Evolutionary conservation across 2,797 vertebrate species (phyloP), one percentile per base, ranked within the genome.

Genomic region (Valencia hispanica): DNA sequence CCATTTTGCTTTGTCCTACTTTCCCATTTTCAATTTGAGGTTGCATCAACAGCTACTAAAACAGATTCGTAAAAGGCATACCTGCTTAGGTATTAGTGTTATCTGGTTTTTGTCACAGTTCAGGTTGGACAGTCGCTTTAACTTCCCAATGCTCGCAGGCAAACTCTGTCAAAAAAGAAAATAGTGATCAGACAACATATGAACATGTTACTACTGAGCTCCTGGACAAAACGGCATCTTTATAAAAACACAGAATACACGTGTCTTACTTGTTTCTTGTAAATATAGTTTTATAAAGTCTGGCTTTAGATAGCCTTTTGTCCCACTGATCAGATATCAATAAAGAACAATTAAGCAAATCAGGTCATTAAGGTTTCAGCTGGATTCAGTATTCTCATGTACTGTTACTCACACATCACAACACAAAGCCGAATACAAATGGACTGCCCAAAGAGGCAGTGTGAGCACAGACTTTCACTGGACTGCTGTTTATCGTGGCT

Each of bases 91-190:
- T 93, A 99, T 95, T 78, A 95, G 96, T 27, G 93, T 88, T 90
- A 99, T 93, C 89, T 96, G 96, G 93, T 99, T 99, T 95, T 97
- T 96, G 92, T 99, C 98, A 84, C 96, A 97, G 94, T 99, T 99
- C 89, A 99, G 96, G 94, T 99, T 98, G 88, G 95, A 98, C 84
- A 99, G 93, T 89, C 96, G 97, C 94, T 98, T 99, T 78, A 99
- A 94, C 92, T 96, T 99, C 84, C 98, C 98, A 61, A 99, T 95
- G 93, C 96, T 98, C 91, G 96, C 96, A 4, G 98, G 98, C 93
- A 99, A 96, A 78, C 94, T 95, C 98, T 99, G 90, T 65, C 76
- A 50, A 80, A 0, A 77, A 76, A n/a, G 1, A 68, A 73, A 78
- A 65, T 47, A n/a, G 36, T 25, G 34, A 59, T 79, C 27, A 80